phyloP scores from a whole-genome alignment of 2,888 invertebrate species.

The Andricus quercusramuli region DNA sequence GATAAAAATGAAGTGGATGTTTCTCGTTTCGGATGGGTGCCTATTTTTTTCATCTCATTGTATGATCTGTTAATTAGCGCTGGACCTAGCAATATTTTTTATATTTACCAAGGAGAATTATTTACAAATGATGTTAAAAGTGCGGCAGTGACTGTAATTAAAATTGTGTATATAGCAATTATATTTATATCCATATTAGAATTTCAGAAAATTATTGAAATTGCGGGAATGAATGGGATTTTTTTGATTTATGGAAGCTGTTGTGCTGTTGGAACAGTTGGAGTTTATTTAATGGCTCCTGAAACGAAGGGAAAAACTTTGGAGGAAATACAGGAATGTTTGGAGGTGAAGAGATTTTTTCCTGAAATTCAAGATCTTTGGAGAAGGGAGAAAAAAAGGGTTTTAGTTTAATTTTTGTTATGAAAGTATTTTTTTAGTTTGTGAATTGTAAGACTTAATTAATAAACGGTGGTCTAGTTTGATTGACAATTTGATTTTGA shows the following conservation, averaged over 20 bases:
- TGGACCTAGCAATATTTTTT: slow-evolving; percentile 25
- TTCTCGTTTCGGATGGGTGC: neutral
- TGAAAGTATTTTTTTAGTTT: too few species aligned
- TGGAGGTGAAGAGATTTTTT: neutral
- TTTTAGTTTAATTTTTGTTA: neutral
- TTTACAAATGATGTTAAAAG: slow-evolving; percentile 7
- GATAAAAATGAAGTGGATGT: neutral
- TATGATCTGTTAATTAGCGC: neutral
- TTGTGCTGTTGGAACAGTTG: neutral
- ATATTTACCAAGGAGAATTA: slow-evolving; percentile 24
- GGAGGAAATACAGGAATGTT: slow-evolving; percentile 9
- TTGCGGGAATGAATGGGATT: neutral
- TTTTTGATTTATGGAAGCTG: neutral
- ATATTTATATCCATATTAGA: neutral
- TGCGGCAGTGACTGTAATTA: neutral
- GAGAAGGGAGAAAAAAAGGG: neutral
- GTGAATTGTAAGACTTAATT: too few species aligned
- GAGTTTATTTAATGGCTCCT: slow-evolving; percentile 12
- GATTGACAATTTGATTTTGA: too few species aligned
- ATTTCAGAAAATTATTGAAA: neutral
- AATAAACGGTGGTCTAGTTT: too few species aligned
- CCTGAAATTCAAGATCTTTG: neutral
- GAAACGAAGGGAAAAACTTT: neutral
- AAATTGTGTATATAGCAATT: slow-evolving; percentile 1
- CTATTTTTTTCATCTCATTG: neutral